phyloP scores from a whole-genome alignment of 2,888 invertebrate species.

The Hydropsyche betteni region DNA sequence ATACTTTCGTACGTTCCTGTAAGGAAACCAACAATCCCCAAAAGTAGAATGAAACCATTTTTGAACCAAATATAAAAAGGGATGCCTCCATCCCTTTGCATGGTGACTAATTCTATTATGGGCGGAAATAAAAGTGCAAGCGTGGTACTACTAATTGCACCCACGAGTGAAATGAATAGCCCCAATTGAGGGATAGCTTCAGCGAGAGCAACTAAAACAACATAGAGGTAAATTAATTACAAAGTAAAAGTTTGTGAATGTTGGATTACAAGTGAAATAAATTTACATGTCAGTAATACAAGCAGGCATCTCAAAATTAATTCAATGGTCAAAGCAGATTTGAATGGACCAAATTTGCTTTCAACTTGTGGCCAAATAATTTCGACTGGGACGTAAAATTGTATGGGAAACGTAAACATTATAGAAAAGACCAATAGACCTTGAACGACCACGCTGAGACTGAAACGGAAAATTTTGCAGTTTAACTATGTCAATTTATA shows the following conservation, averaged over 20 bases:
- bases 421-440: constrained; percentile 87
- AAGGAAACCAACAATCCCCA: constrained; percentile 75
- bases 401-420: constrained; percentile 89
- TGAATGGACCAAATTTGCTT: constrained; percentile 65
- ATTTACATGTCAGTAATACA: constrained; percentile 86
- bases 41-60: constrained; percentile 70
- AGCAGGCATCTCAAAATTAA: constrained; percentile 75
- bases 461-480: constrained; percentile 57
- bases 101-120: constrained; percentile 80
- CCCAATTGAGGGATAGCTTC: constrained; percentile 86
- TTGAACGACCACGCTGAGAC: constrained; percentile 83
- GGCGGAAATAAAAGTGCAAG: constrained; percentile 90
- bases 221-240: no score
- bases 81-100: constrained; percentile 69
- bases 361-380: constrained; percentile 84
- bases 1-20: constrained; percentile 82
- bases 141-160: constrained; percentile 88
- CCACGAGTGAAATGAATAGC: constrained; percentile 90
- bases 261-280: neutral
- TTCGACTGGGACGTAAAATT: constrained; percentile 93
- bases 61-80: constrained; percentile 64
- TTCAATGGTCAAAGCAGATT: constrained; percentile 71
- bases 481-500: no score
- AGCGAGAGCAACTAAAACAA: constrained; percentile 79
- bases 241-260: no score